phyloP scores from a whole-genome alignment of 53 echinoderm and acorn worm genomes.

The Holothuria scabra region DNA sequence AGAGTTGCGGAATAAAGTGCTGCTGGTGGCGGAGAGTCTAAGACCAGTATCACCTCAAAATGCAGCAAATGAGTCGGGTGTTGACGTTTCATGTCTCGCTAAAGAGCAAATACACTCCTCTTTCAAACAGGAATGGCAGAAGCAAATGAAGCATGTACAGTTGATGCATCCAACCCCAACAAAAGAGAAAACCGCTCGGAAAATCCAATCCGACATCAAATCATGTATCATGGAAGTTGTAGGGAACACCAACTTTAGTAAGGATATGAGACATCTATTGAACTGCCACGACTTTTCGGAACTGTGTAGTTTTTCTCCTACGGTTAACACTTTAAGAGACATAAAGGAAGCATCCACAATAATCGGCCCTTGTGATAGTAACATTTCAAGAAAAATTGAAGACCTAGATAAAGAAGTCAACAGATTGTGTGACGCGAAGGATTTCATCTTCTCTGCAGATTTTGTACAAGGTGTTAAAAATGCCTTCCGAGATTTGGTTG shows the following conservation, averaged over 20 bases:
- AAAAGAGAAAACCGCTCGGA: neutral
- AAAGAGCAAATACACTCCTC: neutral
- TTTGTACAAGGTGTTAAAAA: neutral
- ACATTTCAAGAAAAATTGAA: neutral
- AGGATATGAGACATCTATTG: neutral
- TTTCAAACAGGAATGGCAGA: neutral
- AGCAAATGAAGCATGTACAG: neutral
- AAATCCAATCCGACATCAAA: neutral
- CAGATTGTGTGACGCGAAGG: neutral
- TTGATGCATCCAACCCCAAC: neutral
- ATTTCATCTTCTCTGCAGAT: neutral
- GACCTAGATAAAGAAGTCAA: neutral
- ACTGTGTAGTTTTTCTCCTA: neutral
- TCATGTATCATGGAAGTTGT: neutral
- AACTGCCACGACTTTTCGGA: neutral
- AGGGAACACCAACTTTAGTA: neutral
- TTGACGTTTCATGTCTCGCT: neutral
- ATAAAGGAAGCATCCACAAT: neutral
- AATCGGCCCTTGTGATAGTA: constrained; percentile 1
- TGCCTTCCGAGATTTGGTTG: neutral
- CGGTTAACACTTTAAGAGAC: neutral
- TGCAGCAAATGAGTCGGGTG: neutral
- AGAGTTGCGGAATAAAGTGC: neutral
- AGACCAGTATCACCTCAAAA: neutral
- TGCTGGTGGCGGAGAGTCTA: neutral